Evolutionary conservation across 2,797 vertebrate genomes (phyloP).

Genomic region (Emydoidea blandingii): DNA sequence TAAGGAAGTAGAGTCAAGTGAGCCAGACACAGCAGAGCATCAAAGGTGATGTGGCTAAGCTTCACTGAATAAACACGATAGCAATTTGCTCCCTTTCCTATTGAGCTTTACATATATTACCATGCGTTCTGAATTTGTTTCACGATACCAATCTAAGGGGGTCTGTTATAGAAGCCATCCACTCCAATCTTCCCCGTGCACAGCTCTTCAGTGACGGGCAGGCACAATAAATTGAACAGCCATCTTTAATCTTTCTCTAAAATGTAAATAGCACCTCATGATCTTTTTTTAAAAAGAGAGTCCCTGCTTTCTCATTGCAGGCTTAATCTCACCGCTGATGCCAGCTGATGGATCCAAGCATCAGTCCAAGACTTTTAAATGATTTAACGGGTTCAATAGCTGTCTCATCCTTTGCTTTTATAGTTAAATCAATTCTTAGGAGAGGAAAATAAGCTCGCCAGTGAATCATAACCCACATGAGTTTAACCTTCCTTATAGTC

Average conservation of each 20-base stretch:
- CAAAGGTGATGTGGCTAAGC: constrained; percentile 7
- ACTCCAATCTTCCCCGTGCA: background rate
- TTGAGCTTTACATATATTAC: constrained; percentile 53
- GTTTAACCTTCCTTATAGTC: constrained; percentile 20
- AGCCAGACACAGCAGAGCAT: constrained; percentile 15
- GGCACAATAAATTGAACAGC: constrained; percentile 38
- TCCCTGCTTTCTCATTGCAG: background rate
- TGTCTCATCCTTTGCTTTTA: constrained; percentile 64
- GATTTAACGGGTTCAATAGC: constrained; percentile 59
- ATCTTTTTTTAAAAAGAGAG: background rate
- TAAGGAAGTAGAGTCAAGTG: background rate
- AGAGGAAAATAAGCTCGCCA: constrained; percentile 52
- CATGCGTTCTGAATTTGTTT: background rate
- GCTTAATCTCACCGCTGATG: constrained; percentile 43
- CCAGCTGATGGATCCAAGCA: constrained; percentile 35
- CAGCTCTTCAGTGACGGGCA: background rate
- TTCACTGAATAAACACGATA: constrained; percentile 51
- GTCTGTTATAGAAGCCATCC: constrained; percentile 22
- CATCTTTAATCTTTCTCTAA: constrained; percentile 42
- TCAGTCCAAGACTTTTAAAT: constrained; percentile 39
- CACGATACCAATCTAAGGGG: background rate
- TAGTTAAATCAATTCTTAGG: constrained; percentile 67
- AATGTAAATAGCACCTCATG: constrained; percentile 22
- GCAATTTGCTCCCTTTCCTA: constrained; percentile 49
- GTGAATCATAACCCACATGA: constrained; percentile 31